Conservation (phyloP, 2,888 invertebrate genomes). For the Timandra comae region DNA sequence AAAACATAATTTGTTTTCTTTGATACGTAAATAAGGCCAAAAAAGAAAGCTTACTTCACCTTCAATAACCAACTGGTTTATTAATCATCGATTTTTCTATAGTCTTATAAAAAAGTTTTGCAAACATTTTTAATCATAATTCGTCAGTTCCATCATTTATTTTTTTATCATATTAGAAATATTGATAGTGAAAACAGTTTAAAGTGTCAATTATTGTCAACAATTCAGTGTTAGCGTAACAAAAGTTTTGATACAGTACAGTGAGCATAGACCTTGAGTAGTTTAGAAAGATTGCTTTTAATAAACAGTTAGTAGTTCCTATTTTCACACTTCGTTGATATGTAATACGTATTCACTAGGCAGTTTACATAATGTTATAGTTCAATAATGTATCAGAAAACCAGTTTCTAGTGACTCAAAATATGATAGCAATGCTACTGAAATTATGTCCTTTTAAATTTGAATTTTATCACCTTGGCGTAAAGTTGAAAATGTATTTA, state of each 20-base stretch:
- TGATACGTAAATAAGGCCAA: too few relatives aligned
- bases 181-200: too few relatives aligned
- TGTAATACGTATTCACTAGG: slow-evolving; percentile 22
- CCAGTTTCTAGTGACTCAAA: slow-evolving; percentile 6
- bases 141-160: too few relatives aligned
- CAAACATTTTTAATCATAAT: too few relatives aligned
- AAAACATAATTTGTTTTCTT: too few relatives aligned
- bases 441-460: neutral
- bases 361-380: slow-evolving; percentile 24
- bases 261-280: slow-evolving; percentile 2
- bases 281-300: slow-evolving; percentile 17
- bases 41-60: too few relatives aligned
- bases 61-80: too few relatives aligned
- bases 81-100: too few relatives aligned
- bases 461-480: neutral
- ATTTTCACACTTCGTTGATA: slow-evolving; percentile 31
- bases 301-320: slow-evolving; percentile 39
- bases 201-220: too few relatives aligned
- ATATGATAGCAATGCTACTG: slow-evolving; percentile 4
- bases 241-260: too few relatives aligned
- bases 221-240: slow-evolving; percentile 12
- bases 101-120: too few relatives aligned
- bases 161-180: too few relatives aligned
- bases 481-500: slow-evolving; percentile 5
- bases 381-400: slow-evolving; percentile 12